Evolutionary conservation across 2,797 vertebrate genomes (phyloP).

Genomic region (Cossypha caffra): DNA sequence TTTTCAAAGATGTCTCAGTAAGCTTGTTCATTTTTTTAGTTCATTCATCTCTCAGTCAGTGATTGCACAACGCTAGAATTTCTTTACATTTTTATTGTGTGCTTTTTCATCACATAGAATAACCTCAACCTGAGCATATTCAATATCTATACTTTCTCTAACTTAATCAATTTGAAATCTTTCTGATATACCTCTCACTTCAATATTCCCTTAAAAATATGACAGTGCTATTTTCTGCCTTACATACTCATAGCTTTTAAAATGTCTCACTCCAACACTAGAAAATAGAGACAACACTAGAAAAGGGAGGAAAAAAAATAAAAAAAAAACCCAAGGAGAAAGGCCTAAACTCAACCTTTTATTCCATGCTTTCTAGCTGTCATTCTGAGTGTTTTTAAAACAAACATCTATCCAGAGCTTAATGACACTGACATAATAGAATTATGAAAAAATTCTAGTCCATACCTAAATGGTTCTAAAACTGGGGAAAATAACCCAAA

Average conservation of each 20-base stretch:
- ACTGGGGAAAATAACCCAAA: rapidly evolving
- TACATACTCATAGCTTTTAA: neutral
- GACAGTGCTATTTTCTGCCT: neutral
- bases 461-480: neutral
- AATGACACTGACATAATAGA: neutral
- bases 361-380: neutral
- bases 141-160: neutral
- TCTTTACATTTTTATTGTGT: neutral
- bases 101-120: neutral
- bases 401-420: neutral
- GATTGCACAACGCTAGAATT: neutral
- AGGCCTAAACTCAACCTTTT: rapidly evolving
- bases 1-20: neutral
- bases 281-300: no score
- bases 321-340: rapidly evolving
- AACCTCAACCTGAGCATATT: neutral
- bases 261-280: neutral
- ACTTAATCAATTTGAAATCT: neutral
- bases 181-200: neutral
- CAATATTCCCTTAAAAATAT: neutral
- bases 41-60: neutral
- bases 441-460: neutral
- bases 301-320: rapidly evolving
- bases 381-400: neutral
- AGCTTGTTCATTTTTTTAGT: neutral